Evolutionary conservation across 2,888 invertebrate genomes (phyloP), one percentile per base, ranked within the genome.

Genomic region (Drosophila yooni): DNA sequence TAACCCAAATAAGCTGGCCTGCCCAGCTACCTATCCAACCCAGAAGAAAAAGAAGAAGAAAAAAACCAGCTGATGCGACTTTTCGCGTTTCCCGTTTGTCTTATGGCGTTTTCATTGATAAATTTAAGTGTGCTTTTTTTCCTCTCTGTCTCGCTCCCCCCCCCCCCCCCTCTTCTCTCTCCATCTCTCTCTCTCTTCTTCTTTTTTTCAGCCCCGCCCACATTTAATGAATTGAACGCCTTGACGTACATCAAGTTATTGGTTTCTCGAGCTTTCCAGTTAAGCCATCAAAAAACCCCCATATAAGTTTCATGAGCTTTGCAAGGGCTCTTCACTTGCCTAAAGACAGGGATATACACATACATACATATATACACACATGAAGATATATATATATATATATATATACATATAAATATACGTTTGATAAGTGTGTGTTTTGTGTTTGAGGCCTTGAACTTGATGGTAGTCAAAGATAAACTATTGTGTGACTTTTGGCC

Each of bases 1-100:
- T 88, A 88, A 85, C 85, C 89, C 84, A 86, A 79, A 85, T 80
- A 84, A 62, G 68, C 70, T 71, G 66, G 73, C 57, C 64, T 68
- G 58, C 58, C 54, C 40, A 57, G 15, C 43, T 36, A 4, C 25
- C 13, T 7, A 1, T 13, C 46, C 46, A 3, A 13, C 13, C 46
- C 4, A 11, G 4, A 25, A 21, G 6, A 29, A 48, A 2, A 46
- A 15, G 3, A 50, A 50, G 10, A 50, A 18, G 5, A n/a, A 31
- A 29, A 13, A 64, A 21, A 21, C 18, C 73, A 76, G 70, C 54
- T 72, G 64, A 63, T 59, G 52, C 40, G 66, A 48, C 68, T 40
- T 56, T 29, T 67, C 48, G 53, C 59, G 52, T 71, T 40, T 53
- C 43, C 65, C 53, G 65, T 71, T 15, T 46, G 25, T 25, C 8